Evolutionary conservation across 1,140 invertebrate genomes (phyloP).

Genomic region (Calephelis nemesis): DNA sequence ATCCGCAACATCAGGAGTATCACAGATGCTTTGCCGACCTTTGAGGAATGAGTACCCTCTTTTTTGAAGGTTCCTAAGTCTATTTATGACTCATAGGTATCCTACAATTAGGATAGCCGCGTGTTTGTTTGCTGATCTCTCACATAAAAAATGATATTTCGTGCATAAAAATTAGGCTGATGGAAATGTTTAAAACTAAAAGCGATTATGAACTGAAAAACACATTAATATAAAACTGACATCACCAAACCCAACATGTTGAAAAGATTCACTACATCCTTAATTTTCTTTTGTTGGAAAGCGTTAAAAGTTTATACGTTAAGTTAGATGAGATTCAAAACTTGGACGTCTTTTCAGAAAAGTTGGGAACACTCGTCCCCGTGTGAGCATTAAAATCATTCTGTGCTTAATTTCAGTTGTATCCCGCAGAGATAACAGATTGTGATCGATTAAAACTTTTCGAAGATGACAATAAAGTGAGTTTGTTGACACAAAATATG

Average conservation of each 20-base stretch:
- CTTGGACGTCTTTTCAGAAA: conserved; percentile 16
- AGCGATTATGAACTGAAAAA: no score
- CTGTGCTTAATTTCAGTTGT: conserved; percentile 8
- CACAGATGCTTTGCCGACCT: no score
- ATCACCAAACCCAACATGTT: conserved; percentile 4
- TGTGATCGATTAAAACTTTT: conserved; percentile 6
- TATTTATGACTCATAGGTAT: no score
- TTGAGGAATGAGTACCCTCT: no score
- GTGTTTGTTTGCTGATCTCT: no score
- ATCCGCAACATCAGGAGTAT: no score
- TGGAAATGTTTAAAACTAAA: no score
- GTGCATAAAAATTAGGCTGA: no score
- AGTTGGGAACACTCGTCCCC: background rate
- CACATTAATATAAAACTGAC: background rate
- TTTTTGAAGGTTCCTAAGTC: no score
- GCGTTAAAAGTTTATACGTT: conserved; percentile 38
- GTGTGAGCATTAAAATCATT: conserved; percentile 15
- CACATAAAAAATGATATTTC: no score
- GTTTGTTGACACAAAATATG: background rate
- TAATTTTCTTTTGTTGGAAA: conserved; percentile 27
- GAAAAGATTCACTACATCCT: conserved; percentile 21
- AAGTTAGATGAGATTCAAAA: conserved; percentile 34
- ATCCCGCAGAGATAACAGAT: background rate
- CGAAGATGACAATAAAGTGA: background rate
- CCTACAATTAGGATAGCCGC: no score